Evolutionary conservation across 2,797 vertebrate genomes (phyloP).

Genomic region (Artibeus lituratus): DNA sequence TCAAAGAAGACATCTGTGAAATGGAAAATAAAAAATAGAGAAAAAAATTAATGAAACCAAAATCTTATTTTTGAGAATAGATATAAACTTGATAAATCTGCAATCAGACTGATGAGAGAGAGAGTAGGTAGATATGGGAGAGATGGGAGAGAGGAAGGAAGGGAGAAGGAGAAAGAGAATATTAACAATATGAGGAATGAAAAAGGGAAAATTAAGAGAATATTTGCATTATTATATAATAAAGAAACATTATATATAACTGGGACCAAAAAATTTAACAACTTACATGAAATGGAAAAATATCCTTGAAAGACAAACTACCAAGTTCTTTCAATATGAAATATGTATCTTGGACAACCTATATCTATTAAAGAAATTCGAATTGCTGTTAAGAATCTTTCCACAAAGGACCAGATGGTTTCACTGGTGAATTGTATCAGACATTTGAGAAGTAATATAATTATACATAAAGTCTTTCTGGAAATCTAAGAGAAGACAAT

Average conservation of each 20-base stretch:
- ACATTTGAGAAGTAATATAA: not conserved
- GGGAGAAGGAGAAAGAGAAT: not conserved
- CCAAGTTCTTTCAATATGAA: not conserved
- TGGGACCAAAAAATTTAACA: not conserved
- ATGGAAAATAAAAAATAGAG: not conserved
- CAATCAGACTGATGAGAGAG: not conserved
- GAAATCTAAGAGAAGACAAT: not conserved
- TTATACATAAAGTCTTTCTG: not conserved
- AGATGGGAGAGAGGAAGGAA: too few relatives aligned
- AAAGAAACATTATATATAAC: not conserved
- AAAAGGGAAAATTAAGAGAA: not conserved
- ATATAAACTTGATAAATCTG: not conserved
- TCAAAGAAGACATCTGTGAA: not conserved
- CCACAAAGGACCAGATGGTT: not conserved
- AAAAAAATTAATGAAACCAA: not conserved
- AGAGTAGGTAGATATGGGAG: too few relatives aligned
- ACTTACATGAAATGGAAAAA: not conserved
- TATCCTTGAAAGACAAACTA: not conserved
- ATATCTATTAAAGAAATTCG: not conserved
- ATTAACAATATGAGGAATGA: not conserved
- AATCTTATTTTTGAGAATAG: not conserved
- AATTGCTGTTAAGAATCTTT: not conserved
- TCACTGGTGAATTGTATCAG: not conserved
- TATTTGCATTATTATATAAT: not conserved
- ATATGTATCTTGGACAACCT: not conserved